A percentile compares a stretch with the other conserved stretches of the same genome.
Evolutionary conservation across 2,797 vertebrate genomes (phyloP).

Genomic region (Falco peregrinus): DNA sequence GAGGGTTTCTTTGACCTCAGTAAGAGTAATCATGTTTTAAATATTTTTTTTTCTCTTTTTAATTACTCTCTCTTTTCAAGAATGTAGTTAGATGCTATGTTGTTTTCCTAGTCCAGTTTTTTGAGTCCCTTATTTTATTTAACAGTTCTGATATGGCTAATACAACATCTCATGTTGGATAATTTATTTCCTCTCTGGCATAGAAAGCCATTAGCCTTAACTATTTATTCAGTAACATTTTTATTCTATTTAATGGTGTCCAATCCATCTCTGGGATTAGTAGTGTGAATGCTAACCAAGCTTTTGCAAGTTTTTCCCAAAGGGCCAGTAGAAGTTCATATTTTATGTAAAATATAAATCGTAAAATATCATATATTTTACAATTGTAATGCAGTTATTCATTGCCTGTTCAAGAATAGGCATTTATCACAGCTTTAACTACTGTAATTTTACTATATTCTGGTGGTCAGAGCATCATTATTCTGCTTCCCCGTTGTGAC

Average conservation of each 20-base stretch:
- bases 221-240: slow-evolving; percentile 54
- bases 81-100: neutral
- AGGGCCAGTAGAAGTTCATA: slow-evolving; percentile 17
- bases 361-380: slow-evolving; percentile 33
- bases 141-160: neutral
- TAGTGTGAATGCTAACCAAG: neutral
- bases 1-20: neutral
- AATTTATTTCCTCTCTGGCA: slow-evolving; percentile 27
- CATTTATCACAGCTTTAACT: slow-evolving; percentile 23
- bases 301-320: slow-evolving; percentile 14
- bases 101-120: neutral
- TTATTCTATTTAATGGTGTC: slow-evolving; percentile 47
- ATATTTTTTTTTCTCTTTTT: neutral
- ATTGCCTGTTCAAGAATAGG: neutral
- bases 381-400: slow-evolving; percentile 23
- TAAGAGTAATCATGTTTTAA: neutral
- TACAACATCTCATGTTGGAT: neutral
- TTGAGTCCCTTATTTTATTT: neutral
- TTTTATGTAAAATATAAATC: slow-evolving; percentile 50
- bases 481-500: neutral
- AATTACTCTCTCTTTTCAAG: neutral
- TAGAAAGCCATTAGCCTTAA: slow-evolving; percentile 47
- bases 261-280: slow-evolving; percentile 47
- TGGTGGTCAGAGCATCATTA: neutral
- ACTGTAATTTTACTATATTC: neutral